Evolutionary conservation across 2,888 invertebrate species (phyloP).

Genomic region (Drosophila anceps): DNA sequence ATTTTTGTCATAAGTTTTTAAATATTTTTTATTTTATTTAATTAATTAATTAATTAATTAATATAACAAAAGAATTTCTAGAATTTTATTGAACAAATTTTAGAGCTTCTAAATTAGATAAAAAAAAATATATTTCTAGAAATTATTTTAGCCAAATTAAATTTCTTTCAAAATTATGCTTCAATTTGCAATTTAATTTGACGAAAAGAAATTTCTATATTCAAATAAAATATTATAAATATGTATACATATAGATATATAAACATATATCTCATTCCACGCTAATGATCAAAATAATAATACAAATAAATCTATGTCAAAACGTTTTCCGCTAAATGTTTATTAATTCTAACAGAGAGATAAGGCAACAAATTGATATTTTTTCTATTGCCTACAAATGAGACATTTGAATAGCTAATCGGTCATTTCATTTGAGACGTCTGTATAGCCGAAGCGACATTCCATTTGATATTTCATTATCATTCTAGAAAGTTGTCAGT

Average conservation of each 20-base stretch:
- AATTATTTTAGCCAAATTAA: neutral
- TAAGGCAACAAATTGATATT: neutral
- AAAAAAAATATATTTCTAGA: neutral
- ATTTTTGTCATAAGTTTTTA: too few relatives aligned
- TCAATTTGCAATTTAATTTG: too few relatives aligned
- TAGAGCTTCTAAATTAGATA: too few relatives aligned
- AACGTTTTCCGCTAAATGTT: constrained; percentile 6
- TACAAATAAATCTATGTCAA: constrained; percentile 25
- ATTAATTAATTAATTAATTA: neutral
- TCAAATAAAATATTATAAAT: neutral
- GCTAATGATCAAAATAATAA: neutral
- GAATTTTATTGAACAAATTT: neutral
- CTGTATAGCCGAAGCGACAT: constrained; percentile 14
- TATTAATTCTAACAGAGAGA: neutral
- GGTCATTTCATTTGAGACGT: constrained; percentile 1
- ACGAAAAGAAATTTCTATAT: neutral
- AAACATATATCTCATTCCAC: neutral
- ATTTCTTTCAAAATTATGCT: neutral
- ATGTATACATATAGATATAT: neutral
- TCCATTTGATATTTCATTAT: constrained; percentile 13
- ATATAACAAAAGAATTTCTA: neutral
- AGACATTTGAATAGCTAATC: neutral
- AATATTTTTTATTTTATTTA: neutral
- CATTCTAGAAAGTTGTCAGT: constrained; percentile 7
- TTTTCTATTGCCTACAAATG: constrained; percentile 21